These are phyloP conservation scores for Caenorhabditis sulstoni DNA, from an alignment of 2,888 invertebrate genomes.

Conservation along the genomic window DNA sequence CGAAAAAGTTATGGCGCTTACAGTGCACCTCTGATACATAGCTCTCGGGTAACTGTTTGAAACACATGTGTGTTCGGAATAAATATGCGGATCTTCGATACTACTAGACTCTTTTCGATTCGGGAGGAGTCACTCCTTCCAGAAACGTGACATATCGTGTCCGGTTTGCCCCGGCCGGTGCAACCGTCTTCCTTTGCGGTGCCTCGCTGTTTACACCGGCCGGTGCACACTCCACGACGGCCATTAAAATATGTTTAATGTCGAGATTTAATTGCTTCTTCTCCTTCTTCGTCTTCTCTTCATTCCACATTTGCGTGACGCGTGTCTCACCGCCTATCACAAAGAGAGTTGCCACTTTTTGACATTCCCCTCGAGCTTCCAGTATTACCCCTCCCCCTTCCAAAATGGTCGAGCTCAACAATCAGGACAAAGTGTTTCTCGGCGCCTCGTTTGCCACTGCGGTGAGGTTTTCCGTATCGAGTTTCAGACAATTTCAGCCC, in stretches of 20 bases:
- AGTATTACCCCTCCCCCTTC: too few relatives aligned
- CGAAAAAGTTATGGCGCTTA: too few relatives aligned
- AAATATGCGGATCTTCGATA: too few relatives aligned
- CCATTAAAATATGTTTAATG: constrained; percentile 55
- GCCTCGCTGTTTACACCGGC: constrained; percentile 18
- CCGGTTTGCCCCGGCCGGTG: constrained; percentile 19
- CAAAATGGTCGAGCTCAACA: constrained; percentile 29
- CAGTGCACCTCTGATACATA: too few relatives aligned
- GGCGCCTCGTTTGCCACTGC: constrained; percentile 53
- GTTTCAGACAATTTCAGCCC: not conserved
- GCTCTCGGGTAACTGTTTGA: too few relatives aligned
- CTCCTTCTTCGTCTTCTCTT: too few relatives aligned
- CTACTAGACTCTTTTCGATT: too few relatives aligned
- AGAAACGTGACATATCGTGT: too few relatives aligned
- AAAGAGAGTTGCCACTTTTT: not conserved
- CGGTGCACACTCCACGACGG: constrained; percentile 22
- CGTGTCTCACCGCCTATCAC: constrained; percentile 13
- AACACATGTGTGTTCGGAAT: too few relatives aligned
- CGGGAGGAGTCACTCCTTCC: too few relatives aligned
- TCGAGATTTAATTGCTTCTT: constrained; percentile 43
- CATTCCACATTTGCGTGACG: constrained; percentile 38
- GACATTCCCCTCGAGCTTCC: constrained; percentile 20
- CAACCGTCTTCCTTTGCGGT: constrained; percentile 28
- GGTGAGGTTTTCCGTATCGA: constrained; percentile 20
- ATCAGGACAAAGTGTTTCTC: constrained; percentile 63